phyloP scores from a whole-genome alignment of 2,797 vertebrate genomes.

The Emydoidea blandingii region DNA sequence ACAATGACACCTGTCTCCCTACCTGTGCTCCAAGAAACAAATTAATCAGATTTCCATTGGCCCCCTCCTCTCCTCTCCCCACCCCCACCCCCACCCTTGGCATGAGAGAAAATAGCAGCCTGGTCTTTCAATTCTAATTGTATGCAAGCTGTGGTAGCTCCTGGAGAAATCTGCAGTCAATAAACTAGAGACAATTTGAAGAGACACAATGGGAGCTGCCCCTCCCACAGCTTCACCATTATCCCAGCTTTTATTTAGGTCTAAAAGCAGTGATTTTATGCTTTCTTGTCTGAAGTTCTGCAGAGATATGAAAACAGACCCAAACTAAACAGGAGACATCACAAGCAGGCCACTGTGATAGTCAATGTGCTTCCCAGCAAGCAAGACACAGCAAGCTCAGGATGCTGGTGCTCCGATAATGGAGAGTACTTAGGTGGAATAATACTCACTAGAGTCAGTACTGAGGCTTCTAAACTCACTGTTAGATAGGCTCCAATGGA shows the following conservation, averaged over 20 bases:
- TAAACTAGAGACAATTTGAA: constrained; percentile 76
- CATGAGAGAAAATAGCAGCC: constrained; percentile 65
- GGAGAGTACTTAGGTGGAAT: neutral
- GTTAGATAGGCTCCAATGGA: neutral
- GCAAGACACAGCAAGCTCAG: neutral
- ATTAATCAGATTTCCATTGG: constrained; percentile 31
- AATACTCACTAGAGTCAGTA: neutral
- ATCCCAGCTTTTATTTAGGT: constrained; percentile 76
- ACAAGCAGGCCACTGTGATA: neutral
- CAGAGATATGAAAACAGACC: constrained; percentile 71
- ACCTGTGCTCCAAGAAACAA: constrained; percentile 43
- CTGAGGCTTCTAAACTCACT: neutral
- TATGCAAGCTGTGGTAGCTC: constrained; percentile 66
- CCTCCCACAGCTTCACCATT: constrained; percentile 76
- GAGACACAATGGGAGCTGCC: constrained; percentile 73
- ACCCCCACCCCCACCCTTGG: constrained; percentile 22
- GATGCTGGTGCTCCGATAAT: neutral
- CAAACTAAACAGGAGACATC: constrained; percentile 54
- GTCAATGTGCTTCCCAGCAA: neutral
- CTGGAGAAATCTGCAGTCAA: constrained; percentile 74
- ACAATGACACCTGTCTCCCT: neutral
- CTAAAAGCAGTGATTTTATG: constrained; percentile 71
- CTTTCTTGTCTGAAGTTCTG: constrained; percentile 59
- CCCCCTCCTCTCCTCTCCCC: constrained; percentile 2
- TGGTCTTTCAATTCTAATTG: constrained; percentile 77